These are phyloP conservation scores for Numida meleagris DNA, from an alignment of 2,113 vertebrate species.

Conservation along the genomic window DNA sequence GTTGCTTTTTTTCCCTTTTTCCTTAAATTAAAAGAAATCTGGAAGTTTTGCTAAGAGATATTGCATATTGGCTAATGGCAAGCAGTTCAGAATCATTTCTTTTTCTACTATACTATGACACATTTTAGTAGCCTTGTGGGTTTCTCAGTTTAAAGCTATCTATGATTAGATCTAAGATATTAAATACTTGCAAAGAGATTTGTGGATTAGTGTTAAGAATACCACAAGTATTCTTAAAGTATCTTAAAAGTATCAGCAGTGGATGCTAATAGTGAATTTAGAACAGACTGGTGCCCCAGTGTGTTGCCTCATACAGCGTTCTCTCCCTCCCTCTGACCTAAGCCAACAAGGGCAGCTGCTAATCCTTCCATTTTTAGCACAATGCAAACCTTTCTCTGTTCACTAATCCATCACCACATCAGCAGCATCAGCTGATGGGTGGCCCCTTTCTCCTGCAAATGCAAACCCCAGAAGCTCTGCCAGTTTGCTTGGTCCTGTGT, in stretches of 20 bases:
- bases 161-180: not conserved
- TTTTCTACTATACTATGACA: not conserved
- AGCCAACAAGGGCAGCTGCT: constrained; percentile 43
- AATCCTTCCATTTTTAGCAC: constrained; percentile 65
- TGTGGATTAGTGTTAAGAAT: no score
- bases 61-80: not conserved
- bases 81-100: not conserved
- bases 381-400: constrained; percentile 64
- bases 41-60: not conserved
- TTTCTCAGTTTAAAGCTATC: not conserved
- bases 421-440: constrained; percentile 63
- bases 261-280: not conserved
- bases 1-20: not conserved
- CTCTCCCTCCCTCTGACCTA: constrained; percentile 31
- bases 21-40: not conserved
- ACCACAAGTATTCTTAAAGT: not conserved
- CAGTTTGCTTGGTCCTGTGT: not conserved
- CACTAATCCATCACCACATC: constrained; percentile 60
- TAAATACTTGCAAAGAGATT: no score
- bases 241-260: not conserved
- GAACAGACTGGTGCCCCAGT: not conserved
- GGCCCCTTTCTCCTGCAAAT: constrained; percentile 15
- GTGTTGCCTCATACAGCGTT: not conserved
- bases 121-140: fast-evolving
- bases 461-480: not conserved